Percentiles rank a stretch among this genome's conserved stretches.
These are phyloP conservation scores for Gisinianus flammeolus DNA, from an alignment of 2,888 invertebrate genomes.

Conservation along the genomic window DNA sequence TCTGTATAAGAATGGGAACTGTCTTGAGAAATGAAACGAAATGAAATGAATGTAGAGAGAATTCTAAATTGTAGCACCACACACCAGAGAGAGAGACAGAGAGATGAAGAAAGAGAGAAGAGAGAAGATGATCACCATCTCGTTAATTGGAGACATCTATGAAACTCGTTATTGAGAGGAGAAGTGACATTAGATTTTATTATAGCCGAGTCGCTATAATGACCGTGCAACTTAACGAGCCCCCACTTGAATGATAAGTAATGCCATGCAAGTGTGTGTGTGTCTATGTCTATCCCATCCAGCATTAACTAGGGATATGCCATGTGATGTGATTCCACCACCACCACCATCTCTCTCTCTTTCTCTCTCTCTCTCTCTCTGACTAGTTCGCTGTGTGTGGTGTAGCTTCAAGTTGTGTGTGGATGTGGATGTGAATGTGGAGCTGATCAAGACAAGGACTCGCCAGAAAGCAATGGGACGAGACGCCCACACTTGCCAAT, in stretches of 20 bases:
- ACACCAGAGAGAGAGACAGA: constrained; percentile 33
- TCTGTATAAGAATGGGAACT: background rate
- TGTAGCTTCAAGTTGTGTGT: background rate
- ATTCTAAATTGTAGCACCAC: constrained; percentile 10
- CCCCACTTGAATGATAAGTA: constrained; percentile 53
- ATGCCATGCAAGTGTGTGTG: constrained; percentile 43
- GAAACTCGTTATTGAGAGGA: constrained; percentile 55
- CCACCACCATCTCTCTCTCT: background rate
- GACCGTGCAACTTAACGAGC: constrained; percentile 50
- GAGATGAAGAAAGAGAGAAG: constrained; percentile 21
- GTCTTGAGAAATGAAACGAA: background rate
- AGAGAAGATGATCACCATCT: constrained; percentile 47
- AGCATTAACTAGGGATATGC: constrained; percentile 23
- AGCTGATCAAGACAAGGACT: constrained; percentile 32
- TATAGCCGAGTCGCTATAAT: constrained; percentile 49
- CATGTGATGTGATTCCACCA: no score
- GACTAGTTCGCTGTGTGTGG: background rate
- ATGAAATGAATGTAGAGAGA: constrained; percentile 19
- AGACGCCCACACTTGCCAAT: constrained; percentile 45
- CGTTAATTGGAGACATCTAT: constrained; percentile 55
- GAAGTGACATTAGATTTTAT: constrained; percentile 53
- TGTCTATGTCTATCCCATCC: constrained; percentile 29
- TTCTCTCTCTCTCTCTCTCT: no score
- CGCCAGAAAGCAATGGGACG: constrained; percentile 28
- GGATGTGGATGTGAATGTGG: constrained; percentile 14